Evolutionary conservation across 2,113 vertebrate species (phyloP).

Genomic region (Phrynosoma blainvillii): DNA sequence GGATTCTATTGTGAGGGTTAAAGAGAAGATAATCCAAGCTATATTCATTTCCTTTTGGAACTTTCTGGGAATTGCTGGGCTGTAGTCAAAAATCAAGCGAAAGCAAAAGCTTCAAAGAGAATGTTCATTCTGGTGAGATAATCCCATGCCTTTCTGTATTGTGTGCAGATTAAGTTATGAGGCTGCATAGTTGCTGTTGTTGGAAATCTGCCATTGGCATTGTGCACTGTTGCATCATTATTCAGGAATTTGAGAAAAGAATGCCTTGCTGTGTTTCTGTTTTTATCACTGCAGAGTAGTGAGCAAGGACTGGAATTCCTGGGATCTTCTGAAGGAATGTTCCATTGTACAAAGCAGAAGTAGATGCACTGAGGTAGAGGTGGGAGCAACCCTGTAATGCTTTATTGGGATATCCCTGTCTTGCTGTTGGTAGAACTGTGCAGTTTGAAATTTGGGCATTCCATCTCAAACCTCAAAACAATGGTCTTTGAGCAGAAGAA

Average conservation of each 20-base stretch:
- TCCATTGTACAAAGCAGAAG: background rate
- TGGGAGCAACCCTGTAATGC: too few relatives aligned
- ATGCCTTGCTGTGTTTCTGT: background rate
- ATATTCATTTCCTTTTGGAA: conserved; percentile 1
- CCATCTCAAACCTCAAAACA: too few relatives aligned
- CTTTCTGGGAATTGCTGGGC: background rate
- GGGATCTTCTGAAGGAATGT: background rate
- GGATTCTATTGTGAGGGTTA: background rate
- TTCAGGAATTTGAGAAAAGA: background rate
- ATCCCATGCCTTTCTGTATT: conserved; percentile 12
- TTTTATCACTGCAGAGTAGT: background rate
- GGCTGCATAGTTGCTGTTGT: background rate
- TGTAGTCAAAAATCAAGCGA: background rate
- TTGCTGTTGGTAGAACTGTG: background rate
- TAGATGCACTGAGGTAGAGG: background rate
- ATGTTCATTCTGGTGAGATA: background rate
- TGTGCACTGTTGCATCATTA: background rate
- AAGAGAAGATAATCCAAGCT: background rate
- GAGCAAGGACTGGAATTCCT: background rate
- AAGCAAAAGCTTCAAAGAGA: background rate
- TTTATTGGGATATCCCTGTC: too few relatives aligned
- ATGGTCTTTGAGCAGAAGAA: too few relatives aligned
- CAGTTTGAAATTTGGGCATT: background rate
- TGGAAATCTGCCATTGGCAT: background rate
- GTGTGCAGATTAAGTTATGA: conserved; percentile 1